Evolutionary conservation across 2,113 vertebrate genomes (phyloP).

Genomic region (Chamaea fasciata): DNA sequence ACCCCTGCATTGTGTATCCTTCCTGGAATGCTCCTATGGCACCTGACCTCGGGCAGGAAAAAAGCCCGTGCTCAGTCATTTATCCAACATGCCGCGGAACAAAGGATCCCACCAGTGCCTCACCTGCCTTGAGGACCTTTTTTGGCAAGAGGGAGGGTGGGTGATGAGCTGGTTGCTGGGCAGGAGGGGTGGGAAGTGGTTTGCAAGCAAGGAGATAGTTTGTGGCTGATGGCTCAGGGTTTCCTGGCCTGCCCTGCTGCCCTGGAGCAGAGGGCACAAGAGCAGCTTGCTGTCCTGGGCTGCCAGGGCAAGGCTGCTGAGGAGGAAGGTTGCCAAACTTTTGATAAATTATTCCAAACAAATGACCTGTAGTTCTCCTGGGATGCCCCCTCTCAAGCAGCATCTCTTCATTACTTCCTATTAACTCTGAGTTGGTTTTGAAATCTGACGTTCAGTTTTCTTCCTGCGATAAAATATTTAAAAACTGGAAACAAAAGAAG

Average conservation of each 20-base stretch:
- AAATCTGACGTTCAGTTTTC: background rate
- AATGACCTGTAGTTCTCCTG: background rate
- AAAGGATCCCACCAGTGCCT: background rate
- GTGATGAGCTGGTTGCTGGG: background rate
- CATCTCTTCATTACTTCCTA: background rate
- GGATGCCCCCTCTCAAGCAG: background rate
- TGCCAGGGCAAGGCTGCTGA: background rate
- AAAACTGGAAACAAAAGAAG: background rate
- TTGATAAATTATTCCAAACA: background rate
- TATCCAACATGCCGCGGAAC: fast-evolving
- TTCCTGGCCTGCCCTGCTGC: background rate
- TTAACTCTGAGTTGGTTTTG: background rate
- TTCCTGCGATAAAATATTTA: background rate
- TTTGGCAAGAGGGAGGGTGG: background rate
- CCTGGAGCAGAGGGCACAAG: background rate
- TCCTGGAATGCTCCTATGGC: background rate
- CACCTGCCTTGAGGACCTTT: background rate
- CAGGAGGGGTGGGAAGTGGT: background rate
- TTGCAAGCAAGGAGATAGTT: background rate
- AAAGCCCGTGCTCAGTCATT: background rate
- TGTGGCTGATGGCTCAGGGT: background rate
- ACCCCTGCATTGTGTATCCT: background rate
- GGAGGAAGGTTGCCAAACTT: background rate
- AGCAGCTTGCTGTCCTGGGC: fast-evolving
- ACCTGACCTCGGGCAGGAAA: background rate